Evolutionary conservation across 2,888 invertebrate genomes (phyloP), one percentile per base, ranked within the genome.

Genomic region (Eutolmus rufibarbis): DNA sequence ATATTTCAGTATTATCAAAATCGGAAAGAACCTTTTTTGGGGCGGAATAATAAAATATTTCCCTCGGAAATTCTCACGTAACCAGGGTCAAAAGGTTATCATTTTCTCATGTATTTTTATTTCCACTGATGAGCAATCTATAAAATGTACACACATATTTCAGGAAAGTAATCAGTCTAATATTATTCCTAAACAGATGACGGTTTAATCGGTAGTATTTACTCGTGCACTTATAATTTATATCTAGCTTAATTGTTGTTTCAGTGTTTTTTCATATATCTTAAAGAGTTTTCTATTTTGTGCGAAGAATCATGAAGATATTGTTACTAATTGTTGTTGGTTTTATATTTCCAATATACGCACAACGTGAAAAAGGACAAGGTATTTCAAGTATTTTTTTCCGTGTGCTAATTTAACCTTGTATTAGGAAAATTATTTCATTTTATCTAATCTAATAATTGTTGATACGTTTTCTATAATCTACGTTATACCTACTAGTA

Each of bases 341-440:
- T 16, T 78, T n/a, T 8, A 43, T 81, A 9, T 81, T 31, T 14
- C 46, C 23, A n/a, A 16, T 81, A 0, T 81, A 51, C 12, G 56
- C 51, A 14, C 43, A 81, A 16, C 81, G 81, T 46, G 81, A 81
- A 51, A 81, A 81, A 51, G 81, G 81, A 7, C 81, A 81, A 51
- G 81, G 81, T 81, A 81, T 57, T 43, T 43, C 0, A 9, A 43
- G 7, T 43, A 43, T 12, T 43, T 43, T 1, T 43, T 43, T 43
- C 3, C 2, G 12, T 12, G 12, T 43, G 40, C 40, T 40, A 8
- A 40, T 40, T 40, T 40, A 14, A 14, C 2, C 43, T 43, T 43
- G 43, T 12, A 3, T 43, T 43, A 43, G 0, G 43, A 43, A 43
- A 43, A 43, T 12, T 43, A 43, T 40, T 40, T 2, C 5, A 37